A percentile compares a stretch with the other conserved stretches of the same genome.
phyloP scores from a whole-genome alignment of 2,888 invertebrate genomes.

The Dasysyrphus tricinctus region DNA sequence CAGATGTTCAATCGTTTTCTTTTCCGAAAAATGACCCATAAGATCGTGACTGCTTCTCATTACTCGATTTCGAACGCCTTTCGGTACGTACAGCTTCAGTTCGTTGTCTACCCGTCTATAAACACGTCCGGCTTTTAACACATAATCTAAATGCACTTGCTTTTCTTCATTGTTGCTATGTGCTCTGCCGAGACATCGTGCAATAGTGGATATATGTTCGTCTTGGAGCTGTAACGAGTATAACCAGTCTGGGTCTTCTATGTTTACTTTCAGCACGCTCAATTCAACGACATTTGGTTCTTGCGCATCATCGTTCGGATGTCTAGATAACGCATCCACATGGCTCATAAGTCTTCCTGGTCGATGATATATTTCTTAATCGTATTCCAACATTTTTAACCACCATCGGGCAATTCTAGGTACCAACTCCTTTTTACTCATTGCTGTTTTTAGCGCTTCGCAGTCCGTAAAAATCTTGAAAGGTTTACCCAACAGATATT shows the following conservation, averaged over 20 bases:
- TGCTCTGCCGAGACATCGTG: not conserved
- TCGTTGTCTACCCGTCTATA: not conserved
- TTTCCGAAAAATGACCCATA: constrained; percentile 6
- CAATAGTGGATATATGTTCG: not conserved
- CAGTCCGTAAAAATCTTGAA: too few relatives aligned
- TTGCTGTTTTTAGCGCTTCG: too few relatives aligned
- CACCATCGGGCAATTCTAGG: too few relatives aligned
- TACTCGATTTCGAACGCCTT: not conserved
- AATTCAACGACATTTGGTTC: constrained; percentile 29
- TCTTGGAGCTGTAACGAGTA: constrained; percentile 35
- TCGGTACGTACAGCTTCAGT: not conserved
- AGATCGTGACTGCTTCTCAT: not conserved
- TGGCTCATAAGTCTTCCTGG: too few relatives aligned
- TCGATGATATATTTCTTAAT: too few relatives aligned
- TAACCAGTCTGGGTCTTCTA: constrained; percentile 54
- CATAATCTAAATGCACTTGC: constrained; percentile 10
- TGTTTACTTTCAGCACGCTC: constrained; percentile 39
- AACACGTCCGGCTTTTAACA: not conserved
- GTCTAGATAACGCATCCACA: not conserved
- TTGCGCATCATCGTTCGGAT: not conserved
- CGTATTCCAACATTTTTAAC: too few relatives aligned
- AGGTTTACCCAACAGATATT: too few relatives aligned
- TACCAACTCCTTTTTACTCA: too few relatives aligned
- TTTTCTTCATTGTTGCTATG: constrained; percentile 11
- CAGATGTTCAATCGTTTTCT: not conserved